Evolutionary conservation across 2,113 vertebrate genomes (phyloP), one percentile per base, ranked within the genome.

Genomic region (Sciurus niger): DNA sequence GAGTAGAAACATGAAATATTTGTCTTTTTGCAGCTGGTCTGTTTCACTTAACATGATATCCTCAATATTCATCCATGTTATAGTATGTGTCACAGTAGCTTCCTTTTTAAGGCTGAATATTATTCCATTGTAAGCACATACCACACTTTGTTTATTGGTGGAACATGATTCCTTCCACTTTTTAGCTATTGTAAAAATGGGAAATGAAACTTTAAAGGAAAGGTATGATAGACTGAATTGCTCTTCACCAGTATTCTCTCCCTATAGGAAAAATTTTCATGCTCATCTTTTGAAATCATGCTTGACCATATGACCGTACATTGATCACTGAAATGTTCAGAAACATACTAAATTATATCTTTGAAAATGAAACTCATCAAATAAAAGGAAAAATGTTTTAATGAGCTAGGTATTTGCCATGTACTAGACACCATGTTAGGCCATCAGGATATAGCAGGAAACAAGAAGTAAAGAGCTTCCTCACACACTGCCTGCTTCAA

Each of bases 131-230:
- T n/a, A 55, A 37, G 51, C 20, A 6, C 11, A 58, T 80, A 7
- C 34, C 34, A 24, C 6, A n/a, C 55, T 76, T 63, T 87, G 46
- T 87, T 58, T 18, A 46, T 32, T 32, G n/a, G 28, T 28, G 28
- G 16, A 25, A 25, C 30, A 14, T 43, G 72, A 48, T 76, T 51
- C 40, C 63, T 80, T 80, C 53, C 14, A 43, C 20, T 37, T 68
- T 34, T 78, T 32, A 65, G 65, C 37, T 73, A 13, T 24, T 72
- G 13, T 40, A 32, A 87, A 60, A 63, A 30, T 40, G 53, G 46
- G 58, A 89, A 94, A 89, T 89, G 30, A 11, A 90, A 6, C 92
- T 96, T 96, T 65, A 73, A 43, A 60, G 24, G 51, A 63, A 87
- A 32, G n/a, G 1, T 48, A 12, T 70, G n/a, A 37, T 63, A 63